Conservation (phyloP, 1,140 invertebrate species). For the Nixonia krombeini region DNA sequence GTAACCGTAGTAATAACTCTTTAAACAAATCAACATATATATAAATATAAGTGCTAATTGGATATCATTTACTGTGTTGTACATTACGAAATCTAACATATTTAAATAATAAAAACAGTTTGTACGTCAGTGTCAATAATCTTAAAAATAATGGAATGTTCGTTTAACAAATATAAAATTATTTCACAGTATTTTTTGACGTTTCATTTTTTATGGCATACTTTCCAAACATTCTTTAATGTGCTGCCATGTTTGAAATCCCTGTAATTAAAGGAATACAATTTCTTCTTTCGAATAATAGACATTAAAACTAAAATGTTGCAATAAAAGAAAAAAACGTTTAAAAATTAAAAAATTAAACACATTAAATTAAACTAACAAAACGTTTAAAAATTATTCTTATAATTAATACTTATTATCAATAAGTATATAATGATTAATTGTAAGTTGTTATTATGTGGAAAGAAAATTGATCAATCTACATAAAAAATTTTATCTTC, state of each 20-base stretch:
- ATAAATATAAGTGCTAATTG: constrained; percentile 16
- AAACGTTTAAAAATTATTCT: not conserved
- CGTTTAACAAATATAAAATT: constrained; percentile 19
- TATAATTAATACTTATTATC: too few species aligned
- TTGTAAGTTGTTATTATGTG: too few species aligned
- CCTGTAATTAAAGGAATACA: constrained; percentile 70
- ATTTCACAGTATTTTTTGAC: too few species aligned
- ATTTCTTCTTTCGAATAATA: too few species aligned
- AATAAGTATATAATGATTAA: too few species aligned
- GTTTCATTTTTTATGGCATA: constrained; percentile 73
- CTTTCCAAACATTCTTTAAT: constrained; percentile 81
- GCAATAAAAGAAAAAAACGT: not conserved
- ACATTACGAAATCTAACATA: constrained; percentile 36
- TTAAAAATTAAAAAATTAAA: not conserved
- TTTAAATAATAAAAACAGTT: constrained; percentile 38
- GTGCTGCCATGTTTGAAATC: constrained; percentile 82
- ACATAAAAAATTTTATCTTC: too few species aligned
- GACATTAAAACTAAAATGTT: constrained; percentile 1
- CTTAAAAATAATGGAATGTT: constrained; percentile 43
- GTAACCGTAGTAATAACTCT: too few species aligned
- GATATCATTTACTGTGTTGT: constrained; percentile 18
- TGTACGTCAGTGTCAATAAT: constrained; percentile 30
- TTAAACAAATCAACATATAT: too few species aligned
- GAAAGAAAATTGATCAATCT: too few species aligned
- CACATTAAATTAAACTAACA: too few species aligned